Evolutionary conservation across 2,113 vertebrate species (phyloP).

Genomic region (Ovis aries): ARS-UI_Ramb_v3.0 NC_056076.1:60976501-60977000

Average conservation of each 20-base stretch:
- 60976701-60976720: background rate
- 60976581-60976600: background rate
- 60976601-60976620: background rate
- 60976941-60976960: background rate
- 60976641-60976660: background rate
- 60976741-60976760: background rate
- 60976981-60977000: background rate
- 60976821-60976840: background rate
- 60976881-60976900: background rate
- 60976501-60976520: background rate
- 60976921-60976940: background rate
- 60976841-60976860: background rate
- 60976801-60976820: background rate
- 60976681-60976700: background rate
- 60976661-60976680: background rate
- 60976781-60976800: background rate
- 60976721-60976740: background rate
- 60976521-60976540: background rate
- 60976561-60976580: background rate
- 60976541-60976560: background rate
- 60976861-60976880: background rate
- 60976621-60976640: background rate
- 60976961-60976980: background rate
- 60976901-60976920: background rate
- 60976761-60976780: background rate